A percentile compares a stretch with the other conserved stretches of the same genome.
These are phyloP conservation scores for Bombus waltoni DNA, from an alignment of 1,140 invertebrate species.

Conservation along the genomic window DNA sequence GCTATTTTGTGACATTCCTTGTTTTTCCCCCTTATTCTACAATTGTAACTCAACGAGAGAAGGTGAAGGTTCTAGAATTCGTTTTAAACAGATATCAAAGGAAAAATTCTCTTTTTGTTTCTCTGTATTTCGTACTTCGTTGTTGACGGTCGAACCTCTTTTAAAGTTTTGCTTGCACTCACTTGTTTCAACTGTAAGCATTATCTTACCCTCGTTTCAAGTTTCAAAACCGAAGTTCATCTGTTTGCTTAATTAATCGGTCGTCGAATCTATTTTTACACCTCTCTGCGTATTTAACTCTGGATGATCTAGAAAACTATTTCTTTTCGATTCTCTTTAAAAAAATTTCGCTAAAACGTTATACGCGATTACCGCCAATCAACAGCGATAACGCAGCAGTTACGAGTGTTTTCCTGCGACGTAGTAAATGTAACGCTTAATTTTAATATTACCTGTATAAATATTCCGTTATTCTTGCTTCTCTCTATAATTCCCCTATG, in stretches of 20 bases:
- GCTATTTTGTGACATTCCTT: no score
- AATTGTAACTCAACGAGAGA: neutral
- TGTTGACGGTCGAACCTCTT: neutral
- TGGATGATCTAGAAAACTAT: conserved; percentile 13
- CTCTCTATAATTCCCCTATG: neutral
- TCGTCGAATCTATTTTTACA: neutral
- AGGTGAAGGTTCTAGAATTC: neutral
- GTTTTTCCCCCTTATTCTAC: neutral
- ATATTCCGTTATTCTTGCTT: neutral
- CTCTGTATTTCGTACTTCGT: conserved; percentile 4
- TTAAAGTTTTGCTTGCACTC: neutral
- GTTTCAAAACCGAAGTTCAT: neutral
- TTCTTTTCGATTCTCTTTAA: neutral
- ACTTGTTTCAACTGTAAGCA: neutral
- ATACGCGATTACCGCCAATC: neutral
- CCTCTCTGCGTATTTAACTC: neutral
- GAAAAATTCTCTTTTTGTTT: neutral
- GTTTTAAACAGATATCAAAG: neutral
- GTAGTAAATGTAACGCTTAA: conserved; percentile 10
- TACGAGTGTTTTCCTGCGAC: neutral
- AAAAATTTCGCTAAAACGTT: conserved; percentile 1
- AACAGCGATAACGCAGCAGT: neutral
- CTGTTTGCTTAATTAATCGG: neutral
- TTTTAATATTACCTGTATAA: conserved; percentile 6
- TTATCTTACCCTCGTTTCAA: no score